Percentiles rank a stretch among this genome's conserved stretches.
Conservation (phyloP, 2,888 invertebrate species). For the Drosophila dives region DNA sequence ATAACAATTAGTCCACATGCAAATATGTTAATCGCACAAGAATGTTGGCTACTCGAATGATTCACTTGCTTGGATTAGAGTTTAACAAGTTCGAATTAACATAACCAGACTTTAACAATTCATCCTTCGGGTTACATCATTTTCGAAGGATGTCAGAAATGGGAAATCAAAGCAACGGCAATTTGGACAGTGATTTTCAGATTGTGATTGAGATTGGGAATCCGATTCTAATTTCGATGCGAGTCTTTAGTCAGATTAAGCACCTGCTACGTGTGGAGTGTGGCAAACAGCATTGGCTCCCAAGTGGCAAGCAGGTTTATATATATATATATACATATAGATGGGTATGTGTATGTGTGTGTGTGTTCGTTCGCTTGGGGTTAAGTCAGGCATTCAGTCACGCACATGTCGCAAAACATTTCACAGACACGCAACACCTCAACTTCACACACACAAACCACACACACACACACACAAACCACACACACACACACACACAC, state of each 20-base stretch:
- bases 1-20: not conserved
- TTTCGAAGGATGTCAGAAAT: not conserved
- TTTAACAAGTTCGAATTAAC: not conserved
- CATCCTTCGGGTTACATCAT: not conserved
- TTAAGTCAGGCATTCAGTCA: conserved; percentile 64
- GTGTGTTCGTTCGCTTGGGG: conserved; percentile 18
- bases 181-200: conserved; percentile 30
- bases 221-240: conserved; percentile 50
- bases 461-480: conserved; percentile 12
- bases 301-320: not conserved
- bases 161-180: conserved; percentile 29
- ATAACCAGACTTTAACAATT: not conserved
- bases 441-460: conserved; percentile 22
- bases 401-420: conserved; percentile 70
- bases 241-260: conserved; percentile 57
- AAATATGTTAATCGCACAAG: not conserved
- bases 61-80: not conserved
- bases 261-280: conserved; percentile 53
- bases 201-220: conserved; percentile 32
- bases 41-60: not conserved
- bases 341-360: not conserved
- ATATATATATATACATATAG: not conserved
- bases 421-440: conserved; percentile 75
- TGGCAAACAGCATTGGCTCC: conserved; percentile 12
- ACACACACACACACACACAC: conserved; percentile 8